These are phyloP conservation scores for Cremastinae sp. DNA, from an alignment of 2,888 invertebrate genomes.

Conservation along the genomic window DNA sequence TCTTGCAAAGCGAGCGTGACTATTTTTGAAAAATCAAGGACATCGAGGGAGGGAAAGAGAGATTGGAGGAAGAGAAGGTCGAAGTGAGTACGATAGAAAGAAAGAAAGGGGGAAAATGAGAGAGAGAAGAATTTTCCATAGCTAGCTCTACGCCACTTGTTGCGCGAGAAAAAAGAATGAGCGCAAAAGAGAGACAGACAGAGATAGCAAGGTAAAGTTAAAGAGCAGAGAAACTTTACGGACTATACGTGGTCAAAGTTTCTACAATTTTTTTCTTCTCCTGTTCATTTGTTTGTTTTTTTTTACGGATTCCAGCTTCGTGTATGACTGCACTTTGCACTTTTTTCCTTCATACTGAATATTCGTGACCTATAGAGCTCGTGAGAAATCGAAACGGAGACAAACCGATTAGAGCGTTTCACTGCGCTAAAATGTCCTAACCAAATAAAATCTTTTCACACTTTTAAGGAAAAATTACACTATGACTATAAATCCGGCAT, in stretches of 20 bases:
- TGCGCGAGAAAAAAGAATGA: slow-evolving; percentile 63
- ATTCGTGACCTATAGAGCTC: background rate
- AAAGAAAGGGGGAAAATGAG: slow-evolving; percentile 37
- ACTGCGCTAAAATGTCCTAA: slow-evolving; percentile 14
- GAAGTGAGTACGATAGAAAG: slow-evolving; percentile 31
- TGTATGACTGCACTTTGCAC: background rate
- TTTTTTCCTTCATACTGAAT: background rate
- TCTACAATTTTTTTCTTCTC: slow-evolving; percentile 7
- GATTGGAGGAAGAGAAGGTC: slow-evolving; percentile 30
- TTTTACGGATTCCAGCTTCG: slow-evolving; percentile 2
- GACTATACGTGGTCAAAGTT: background rate
- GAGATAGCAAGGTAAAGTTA: background rate
- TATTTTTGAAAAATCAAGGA: slow-evolving; percentile 51
- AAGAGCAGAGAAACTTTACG: slow-evolving; percentile 6
- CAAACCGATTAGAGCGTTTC: slow-evolving; percentile 19
- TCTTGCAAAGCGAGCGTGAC: too few species aligned
- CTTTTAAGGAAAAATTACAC: slow-evolving; percentile 13
- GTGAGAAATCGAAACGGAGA: slow-evolving; percentile 28
- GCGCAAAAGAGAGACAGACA: too few species aligned
- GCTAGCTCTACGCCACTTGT: slow-evolving; percentile 61
- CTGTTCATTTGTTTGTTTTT: background rate
- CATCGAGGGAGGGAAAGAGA: slow-evolving; percentile 26
- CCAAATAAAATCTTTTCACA: slow-evolving; percentile 10
- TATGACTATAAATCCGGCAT: slow-evolving; percentile 10
- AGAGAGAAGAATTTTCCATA: slow-evolving; percentile 51